phyloP scores from a whole-genome alignment of 92 coral and sea anemone genomes.

The Siderastrea siderea region DNA sequence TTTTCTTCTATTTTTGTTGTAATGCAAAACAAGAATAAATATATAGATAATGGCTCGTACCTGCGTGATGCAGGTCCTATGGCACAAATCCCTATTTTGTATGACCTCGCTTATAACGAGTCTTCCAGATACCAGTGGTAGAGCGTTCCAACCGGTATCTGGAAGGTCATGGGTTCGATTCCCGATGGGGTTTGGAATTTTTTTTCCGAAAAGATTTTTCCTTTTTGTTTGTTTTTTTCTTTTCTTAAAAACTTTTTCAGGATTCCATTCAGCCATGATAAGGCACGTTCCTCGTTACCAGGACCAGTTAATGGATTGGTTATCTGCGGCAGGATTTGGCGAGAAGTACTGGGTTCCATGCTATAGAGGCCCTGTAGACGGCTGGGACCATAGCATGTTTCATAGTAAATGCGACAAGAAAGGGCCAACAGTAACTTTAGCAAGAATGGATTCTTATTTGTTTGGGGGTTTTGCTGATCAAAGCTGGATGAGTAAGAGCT shows the following conservation, averaged over 20 bases:
- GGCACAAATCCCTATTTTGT: too few species aligned
- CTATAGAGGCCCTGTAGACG: conserved; percentile 36
- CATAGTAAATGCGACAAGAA: conserved; percentile 34
- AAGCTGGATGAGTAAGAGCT: conserved; percentile 59
- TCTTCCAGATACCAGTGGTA: too few species aligned
- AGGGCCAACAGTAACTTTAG: conserved; percentile 60
- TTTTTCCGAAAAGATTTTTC: too few species aligned
- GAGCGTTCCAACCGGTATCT: too few species aligned
- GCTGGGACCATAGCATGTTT: conserved; percentile 37
- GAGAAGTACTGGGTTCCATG: conserved; percentile 55
- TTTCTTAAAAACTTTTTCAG: background rate
- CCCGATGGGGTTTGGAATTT: too few species aligned
- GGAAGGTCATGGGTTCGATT: too few species aligned
- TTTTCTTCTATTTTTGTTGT: too few species aligned
- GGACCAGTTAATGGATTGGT: conserved; percentile 22
- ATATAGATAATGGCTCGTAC: too few species aligned
- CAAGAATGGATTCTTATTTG: conserved; percentile 33
- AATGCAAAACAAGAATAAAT: too few species aligned
- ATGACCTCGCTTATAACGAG: too few species aligned
- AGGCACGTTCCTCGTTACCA: conserved; percentile 41
- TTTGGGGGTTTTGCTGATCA: conserved; percentile 70
- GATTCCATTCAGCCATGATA: conserved; percentile 52
- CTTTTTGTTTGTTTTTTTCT: background rate
- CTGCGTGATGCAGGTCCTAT: too few species aligned
- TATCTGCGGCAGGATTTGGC: conserved; percentile 30